These are phyloP conservation scores for Pangasius larnaudii DNA, from an alignment of 2,797 vertebrate species.

Conservation along the genomic window DNA sequence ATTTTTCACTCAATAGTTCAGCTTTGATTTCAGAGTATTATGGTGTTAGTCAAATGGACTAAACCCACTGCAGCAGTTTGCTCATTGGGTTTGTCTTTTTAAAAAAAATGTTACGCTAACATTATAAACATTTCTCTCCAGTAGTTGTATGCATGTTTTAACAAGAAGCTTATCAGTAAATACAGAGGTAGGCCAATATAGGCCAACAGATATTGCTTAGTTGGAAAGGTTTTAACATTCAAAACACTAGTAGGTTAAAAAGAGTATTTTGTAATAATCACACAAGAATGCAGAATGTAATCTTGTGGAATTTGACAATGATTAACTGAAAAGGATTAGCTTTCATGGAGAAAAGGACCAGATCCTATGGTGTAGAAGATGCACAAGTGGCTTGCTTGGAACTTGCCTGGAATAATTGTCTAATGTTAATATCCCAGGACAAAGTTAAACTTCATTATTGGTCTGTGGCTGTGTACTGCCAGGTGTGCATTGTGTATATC, in stretches of 20 bases:
- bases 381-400: background rate
- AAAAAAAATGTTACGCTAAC: background rate
- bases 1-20: background rate
- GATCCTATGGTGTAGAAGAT: background rate
- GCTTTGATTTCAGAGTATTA: background rate
- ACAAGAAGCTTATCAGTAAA: background rate
- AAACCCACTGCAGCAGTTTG: background rate
- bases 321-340: background rate
- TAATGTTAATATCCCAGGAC: background rate
- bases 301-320: background rate
- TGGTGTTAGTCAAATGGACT: background rate
- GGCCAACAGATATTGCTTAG: background rate
- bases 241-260: background rate
- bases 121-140: background rate
- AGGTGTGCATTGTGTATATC: background rate
- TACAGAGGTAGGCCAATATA: background rate
- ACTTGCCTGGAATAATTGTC: background rate
- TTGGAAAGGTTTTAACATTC: background rate
- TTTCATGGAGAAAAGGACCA: background rate
- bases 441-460: slow-evolving; percentile 12
- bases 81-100: background rate
- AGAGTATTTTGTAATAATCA: background rate
- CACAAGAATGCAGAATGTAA: background rate
- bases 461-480: background rate
- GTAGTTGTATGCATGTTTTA: background rate